Evolutionary conservation across 37 sponge, comb jelly and placozoan genomes (phyloP), one percentile per base, ranked within the genome.

Genomic region (Mnemiopsis leidyi): DNA sequence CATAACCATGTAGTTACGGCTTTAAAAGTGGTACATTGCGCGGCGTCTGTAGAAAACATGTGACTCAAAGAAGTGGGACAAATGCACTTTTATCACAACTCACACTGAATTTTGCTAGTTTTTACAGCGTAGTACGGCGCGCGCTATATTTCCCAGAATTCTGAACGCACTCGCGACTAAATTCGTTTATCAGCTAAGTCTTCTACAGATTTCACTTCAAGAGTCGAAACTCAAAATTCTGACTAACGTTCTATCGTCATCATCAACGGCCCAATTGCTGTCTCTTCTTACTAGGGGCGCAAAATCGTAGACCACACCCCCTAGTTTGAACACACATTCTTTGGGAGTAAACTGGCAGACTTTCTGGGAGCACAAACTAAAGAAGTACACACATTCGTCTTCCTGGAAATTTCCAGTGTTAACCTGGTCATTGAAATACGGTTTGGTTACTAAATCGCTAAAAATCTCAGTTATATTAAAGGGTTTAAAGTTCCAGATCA

Each of bases 331-430:
- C 18, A 36, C 90, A 85, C 90, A 85, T 61, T 85, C 90, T 39
- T 85, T 85, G 26, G 90, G 90, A 85, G 48, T 85, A 28, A 85
- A 85, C 48, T 85, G 90, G 25, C 90, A 85, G 48, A 40, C 90
- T 0, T 35, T 39, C 28, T 32, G 16, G 7, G 61, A 40, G 36
- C 90, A 85, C 24, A 85, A 0, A 3, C 40, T 38, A 29, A 85
- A 40, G 0, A 25, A 36, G 61, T 31, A 77, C 33, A 31, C 35
- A 36, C 79, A 77, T 26, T 36, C 32, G 79, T 77, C 79, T 20
- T 32, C 32, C 79, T 77, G 79, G 9, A 31, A 77, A 32, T n/a
- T n/a, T n/a, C n/a, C n/a, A n/a, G n/a, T n/a, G n/a, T n/a, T n/a
- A n/a, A n/a, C n/a, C n/a, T n/a, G n/a, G n/a, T n/a, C n/a, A n/a